Percentiles rank a stretch among this genome's conserved stretches.
These are phyloP conservation scores for Agriopis marginaria DNA, from an alignment of 2,888 invertebrate genomes.

Conservation along the genomic window DNA sequence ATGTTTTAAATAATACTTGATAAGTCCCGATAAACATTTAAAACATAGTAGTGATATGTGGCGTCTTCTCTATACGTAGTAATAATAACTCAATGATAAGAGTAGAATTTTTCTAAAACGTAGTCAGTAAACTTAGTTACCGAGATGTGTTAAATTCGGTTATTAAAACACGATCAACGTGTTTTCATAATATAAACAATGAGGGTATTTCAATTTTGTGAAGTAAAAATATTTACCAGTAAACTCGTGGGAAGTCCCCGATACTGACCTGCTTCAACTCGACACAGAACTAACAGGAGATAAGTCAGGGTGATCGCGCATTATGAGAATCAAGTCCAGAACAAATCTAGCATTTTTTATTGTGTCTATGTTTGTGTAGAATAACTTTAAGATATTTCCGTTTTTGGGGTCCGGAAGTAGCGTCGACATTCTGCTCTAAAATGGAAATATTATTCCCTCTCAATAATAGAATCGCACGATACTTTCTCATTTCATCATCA, in stretches of 20 bases:
- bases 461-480: no score
- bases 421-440: no score
- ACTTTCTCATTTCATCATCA: no score
- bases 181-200: background rate
- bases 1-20: no score
- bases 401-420: no score
- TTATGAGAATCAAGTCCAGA: background rate
- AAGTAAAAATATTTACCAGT: background rate
- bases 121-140: background rate
- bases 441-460: no score
- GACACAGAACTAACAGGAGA: background rate
- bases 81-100: no score
- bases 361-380: background rate
- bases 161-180: background rate
- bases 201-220: background rate
- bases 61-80: no score
- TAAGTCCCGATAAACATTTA: no score
- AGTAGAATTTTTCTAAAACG: no score
- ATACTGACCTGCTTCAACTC: constrained; percentile 1
- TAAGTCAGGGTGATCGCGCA: background rate
- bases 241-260: background rate
- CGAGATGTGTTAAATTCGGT: background rate
- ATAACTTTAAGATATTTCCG: no score
- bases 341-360: background rate
- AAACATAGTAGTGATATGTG: no score